These are phyloP conservation scores for Emydoidea blandingii DNA, from an alignment of 2,797 vertebrate species.

Conservation along the genomic window DNA sequence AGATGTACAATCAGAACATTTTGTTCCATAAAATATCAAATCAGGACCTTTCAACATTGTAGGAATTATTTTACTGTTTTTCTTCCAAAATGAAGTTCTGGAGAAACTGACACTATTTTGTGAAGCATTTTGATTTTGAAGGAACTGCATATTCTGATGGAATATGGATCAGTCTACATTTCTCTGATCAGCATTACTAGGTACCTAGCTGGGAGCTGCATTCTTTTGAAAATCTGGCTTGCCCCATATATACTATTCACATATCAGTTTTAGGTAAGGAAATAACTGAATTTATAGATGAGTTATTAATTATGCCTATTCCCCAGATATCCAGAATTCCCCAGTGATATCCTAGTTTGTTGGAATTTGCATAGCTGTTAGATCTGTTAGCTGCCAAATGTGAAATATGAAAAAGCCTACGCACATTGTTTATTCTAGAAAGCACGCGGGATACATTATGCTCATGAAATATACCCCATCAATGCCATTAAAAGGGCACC, in stretches of 20 bases:
- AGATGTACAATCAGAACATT: not conserved
- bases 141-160: not conserved
- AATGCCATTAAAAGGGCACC: not conserved
- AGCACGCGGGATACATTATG: not conserved
- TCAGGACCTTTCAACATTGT: not conserved
- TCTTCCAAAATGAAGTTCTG: not conserved
- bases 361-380: not conserved
- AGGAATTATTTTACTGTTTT: not conserved
- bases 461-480: not conserved
- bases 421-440: not conserved
- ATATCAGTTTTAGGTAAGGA: not conserved
- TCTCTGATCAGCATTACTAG: not conserved
- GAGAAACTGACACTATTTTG: not conserved
- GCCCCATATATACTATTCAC: not conserved
- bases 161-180: not conserved
- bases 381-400: not conserved
- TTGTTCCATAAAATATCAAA: not conserved
- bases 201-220: not conserved
- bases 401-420: not conserved
- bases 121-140: not conserved
- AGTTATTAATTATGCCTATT: not conserved
- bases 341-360: not conserved
- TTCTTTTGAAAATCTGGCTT: not conserved
- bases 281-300: not conserved
- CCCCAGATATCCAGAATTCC: not conserved